Percentiles rank a stretch among this genome's conserved stretches.
These are phyloP conservation scores for Willisornis vidua DNA, from an alignment of 2,113 vertebrate species.

Conservation along the genomic window DNA sequence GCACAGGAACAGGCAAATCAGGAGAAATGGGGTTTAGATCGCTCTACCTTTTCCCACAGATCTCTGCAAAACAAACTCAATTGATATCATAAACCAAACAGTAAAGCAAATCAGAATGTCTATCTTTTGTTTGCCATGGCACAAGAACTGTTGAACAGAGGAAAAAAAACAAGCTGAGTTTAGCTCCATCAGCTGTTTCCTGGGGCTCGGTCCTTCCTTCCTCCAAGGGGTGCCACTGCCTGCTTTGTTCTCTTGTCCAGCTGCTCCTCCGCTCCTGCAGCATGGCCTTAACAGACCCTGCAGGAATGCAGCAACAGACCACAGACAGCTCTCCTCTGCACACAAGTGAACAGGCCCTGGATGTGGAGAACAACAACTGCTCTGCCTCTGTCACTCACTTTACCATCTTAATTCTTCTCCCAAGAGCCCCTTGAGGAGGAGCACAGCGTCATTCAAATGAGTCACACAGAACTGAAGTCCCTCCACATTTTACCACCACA, in stretches of 20 bases:
- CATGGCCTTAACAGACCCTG: conserved; percentile 76
- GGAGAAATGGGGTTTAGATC: neutral
- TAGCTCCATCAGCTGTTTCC: conserved; percentile 81
- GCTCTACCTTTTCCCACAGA: conserved; percentile 69
- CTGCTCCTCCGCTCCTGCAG: conserved; percentile 74
- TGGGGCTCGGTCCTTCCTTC: conserved; percentile 77
- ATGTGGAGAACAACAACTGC: neutral
- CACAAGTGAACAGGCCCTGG: neutral
- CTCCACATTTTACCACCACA: neutral
- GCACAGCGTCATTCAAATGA: neutral
- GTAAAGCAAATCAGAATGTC: conserved; percentile 74
- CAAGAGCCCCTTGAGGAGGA: neutral
- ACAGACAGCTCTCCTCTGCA: conserved; percentile 30
- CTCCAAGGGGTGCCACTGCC: conserved; percentile 78
- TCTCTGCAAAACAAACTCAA: conserved; percentile 69
- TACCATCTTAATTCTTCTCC: neutral
- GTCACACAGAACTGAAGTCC: neutral
- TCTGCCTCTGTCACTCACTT: neutral
- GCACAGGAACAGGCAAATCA: neutral
- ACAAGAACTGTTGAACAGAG: conserved; percentile 82
- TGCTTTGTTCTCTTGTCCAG: conserved; percentile 81
- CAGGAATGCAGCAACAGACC: conserved; percentile 69
- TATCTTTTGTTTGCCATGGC: conserved; percentile 83
- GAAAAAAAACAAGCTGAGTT: conserved; percentile 80
- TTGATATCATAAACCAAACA: conserved; percentile 76